A percentile compares a stretch with the other conserved stretches of the same genome.
Evolutionary conservation across 1,140 invertebrate species (phyloP).

Genomic region (Drusus annulatus): DNA sequence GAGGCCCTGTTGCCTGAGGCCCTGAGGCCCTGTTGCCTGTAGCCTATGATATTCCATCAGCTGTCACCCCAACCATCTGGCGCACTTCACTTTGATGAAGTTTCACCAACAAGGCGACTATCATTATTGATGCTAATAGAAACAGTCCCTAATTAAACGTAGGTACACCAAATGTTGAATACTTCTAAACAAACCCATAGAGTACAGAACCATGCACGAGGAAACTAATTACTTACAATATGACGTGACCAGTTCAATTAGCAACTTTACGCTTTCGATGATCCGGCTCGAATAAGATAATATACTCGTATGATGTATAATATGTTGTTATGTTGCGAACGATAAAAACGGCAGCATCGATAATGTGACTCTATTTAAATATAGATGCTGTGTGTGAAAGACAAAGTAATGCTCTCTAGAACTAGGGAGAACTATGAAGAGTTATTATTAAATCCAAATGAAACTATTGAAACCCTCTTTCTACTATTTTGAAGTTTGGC

Average conservation of each 20-base stretch:
- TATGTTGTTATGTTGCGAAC: background rate
- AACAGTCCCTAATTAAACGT: slow-evolving; percentile 14
- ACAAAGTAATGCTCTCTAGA: background rate
- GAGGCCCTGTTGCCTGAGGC: background rate
- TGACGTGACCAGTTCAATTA: slow-evolving; percentile 17
- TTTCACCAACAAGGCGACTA: slow-evolving; percentile 16
- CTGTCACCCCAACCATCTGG: slow-evolving; percentile 3
- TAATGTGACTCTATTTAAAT: slow-evolving; percentile 10
- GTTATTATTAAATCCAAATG: slow-evolving; percentile 20
- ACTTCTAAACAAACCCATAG: slow-evolving; percentile 25
- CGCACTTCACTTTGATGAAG: slow-evolving; percentile 18
- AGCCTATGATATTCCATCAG: background rate
- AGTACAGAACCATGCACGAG: background rate
- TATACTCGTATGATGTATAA: background rate
- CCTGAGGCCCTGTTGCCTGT: background rate
- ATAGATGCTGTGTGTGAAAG: background rate
- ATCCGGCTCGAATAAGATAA: slow-evolving; percentile 30
- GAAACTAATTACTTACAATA: background rate
- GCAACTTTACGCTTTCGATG: slow-evolving; percentile 14
- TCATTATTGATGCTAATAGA: slow-evolving; percentile 8
- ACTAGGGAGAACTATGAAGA: background rate
- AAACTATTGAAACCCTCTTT: background rate
- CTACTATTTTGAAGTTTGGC: slow-evolving; percentile 20
- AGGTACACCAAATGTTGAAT: slow-evolving; percentile 9
- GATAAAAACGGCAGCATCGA: background rate